Evolutionary conservation across 1,140 invertebrate genomes (phyloP).

Genomic region (Sitophilus oryzae): DNA sequence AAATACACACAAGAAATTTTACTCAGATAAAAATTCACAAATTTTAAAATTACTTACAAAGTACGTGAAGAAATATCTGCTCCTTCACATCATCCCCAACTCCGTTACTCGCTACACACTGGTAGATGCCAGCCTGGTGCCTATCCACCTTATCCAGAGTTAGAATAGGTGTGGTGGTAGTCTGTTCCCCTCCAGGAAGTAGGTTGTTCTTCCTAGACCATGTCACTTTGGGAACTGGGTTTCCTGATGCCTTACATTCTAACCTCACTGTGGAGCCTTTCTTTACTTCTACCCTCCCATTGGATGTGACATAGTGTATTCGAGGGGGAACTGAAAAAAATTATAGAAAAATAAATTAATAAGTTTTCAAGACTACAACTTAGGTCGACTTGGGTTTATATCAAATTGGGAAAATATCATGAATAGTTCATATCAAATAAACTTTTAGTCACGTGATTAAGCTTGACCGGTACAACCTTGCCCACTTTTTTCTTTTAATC

Average conservation of each 20-base stretch:
- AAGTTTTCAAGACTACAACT: no score
- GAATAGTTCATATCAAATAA: no score
- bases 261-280: constrained; percentile 58
- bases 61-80: constrained; percentile 54
- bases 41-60: constrained; percentile 49
- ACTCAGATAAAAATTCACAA: background rate
- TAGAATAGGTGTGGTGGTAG: constrained; percentile 46
- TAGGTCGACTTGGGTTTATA: no score
- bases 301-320: constrained; percentile 53
- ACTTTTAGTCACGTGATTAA: no score
- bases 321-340: constrained; percentile 52
- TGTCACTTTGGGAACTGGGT: constrained; percentile 59
- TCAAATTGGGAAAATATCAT: no score
- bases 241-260: constrained; percentile 59
- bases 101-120: constrained; percentile 58
- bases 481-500: no score
- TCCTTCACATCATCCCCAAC: constrained; percentile 55
- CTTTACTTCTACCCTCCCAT: constrained; percentile 56
- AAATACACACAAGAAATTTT: no score
- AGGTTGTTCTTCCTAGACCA: constrained; percentile 62
- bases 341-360: no score
- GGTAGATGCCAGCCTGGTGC: constrained; percentile 57
- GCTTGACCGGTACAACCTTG: no score
- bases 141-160: constrained; percentile 50
- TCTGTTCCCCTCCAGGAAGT: constrained; percentile 52